Conservation (phyloP, 2,888 invertebrate genomes). For the Agrotis segetum region DNA sequence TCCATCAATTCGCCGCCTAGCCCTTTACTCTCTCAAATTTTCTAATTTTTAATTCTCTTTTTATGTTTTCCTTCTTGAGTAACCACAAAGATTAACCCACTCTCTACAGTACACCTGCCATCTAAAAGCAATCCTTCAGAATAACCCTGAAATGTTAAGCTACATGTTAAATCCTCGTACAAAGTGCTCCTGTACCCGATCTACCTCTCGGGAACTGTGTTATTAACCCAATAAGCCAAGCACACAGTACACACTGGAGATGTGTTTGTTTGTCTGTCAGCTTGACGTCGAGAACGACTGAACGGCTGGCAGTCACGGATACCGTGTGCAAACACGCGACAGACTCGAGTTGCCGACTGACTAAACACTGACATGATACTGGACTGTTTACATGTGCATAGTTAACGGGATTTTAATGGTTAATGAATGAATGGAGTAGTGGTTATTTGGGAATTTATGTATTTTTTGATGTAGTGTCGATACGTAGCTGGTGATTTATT, state of each 20-base stretch:
- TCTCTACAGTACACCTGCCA: too few species aligned
- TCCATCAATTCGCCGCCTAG: too few species aligned
- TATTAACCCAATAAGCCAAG: slow-evolving; percentile 37
- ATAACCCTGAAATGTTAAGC: background rate
- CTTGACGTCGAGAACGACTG: slow-evolving; percentile 25
- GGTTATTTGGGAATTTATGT: background rate
- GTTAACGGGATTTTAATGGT: slow-evolving; percentile 30
- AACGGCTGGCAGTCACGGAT: slow-evolving; percentile 42
- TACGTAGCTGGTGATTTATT: too few species aligned
- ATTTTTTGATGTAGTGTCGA: background rate
- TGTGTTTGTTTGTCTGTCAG: slow-evolving; percentile 55
- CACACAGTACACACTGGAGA: slow-evolving; percentile 27
- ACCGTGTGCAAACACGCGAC: slow-evolving; percentile 41
- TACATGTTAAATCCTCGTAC: background rate
- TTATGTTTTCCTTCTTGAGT: too few species aligned
- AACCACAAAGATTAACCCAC: too few species aligned
- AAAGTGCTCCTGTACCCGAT: slow-evolving; percentile 6
- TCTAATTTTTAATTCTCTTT: too few species aligned
- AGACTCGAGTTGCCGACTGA: slow-evolving; percentile 35
- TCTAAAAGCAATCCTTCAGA: background rate
- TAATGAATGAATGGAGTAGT: background rate
- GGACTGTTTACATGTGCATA: slow-evolving; percentile 6
- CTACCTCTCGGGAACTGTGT: slow-evolving; percentile 19
- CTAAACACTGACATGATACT: slow-evolving; percentile 52
- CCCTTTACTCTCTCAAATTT: too few species aligned